Evolutionary conservation across 1,140 invertebrate genomes (phyloP).

Genomic region (Brachionus calyciflorus): DNA sequence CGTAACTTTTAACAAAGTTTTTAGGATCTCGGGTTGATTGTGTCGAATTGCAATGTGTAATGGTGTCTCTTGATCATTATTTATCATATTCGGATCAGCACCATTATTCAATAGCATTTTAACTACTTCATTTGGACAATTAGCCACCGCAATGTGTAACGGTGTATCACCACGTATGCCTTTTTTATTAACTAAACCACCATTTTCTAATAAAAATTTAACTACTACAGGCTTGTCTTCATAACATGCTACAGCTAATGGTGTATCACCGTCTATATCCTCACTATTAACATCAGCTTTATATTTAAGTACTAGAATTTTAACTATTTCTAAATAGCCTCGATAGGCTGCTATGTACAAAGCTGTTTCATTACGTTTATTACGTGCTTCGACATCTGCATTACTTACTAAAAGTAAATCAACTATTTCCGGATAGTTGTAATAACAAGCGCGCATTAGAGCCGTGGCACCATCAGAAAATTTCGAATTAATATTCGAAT

Average conservation of each 20-base stretch:
- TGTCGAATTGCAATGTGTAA: slow-evolving; percentile 15
- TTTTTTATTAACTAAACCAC: slow-evolving; percentile 1
- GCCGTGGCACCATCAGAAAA: slow-evolving; percentile 29
- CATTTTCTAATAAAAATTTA: slow-evolving; percentile 12
- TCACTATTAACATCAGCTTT: slow-evolving; percentile 32
- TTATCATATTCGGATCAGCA: background rate
- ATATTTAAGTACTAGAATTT: background rate
- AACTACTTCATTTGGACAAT: slow-evolving; percentile 28
- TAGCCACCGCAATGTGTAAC: slow-evolving; percentile 39
- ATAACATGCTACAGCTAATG: slow-evolving; percentile 31
- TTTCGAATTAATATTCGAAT: slow-evolving; percentile 31
- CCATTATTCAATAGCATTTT: background rate
- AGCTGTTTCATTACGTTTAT: slow-evolving; percentile 12
- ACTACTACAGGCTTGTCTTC: slow-evolving; percentile 13
- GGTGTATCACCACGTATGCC: slow-evolving; percentile 44
- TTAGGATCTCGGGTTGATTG: background rate
- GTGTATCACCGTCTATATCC: slow-evolving; percentile 30
- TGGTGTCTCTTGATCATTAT: slow-evolving; percentile 22
- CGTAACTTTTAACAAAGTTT: background rate
- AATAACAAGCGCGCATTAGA: slow-evolving; percentile 41
- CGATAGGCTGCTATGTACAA: slow-evolving; percentile 43
- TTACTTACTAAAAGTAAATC: background rate
- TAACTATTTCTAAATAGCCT: slow-evolving; percentile 20
- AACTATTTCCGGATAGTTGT: slow-evolving; percentile 17
- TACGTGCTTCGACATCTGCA: background rate